Base-by-base conservation (phyloP, 1,140 invertebrate species). In the Antheraea pernyi region DNA sequence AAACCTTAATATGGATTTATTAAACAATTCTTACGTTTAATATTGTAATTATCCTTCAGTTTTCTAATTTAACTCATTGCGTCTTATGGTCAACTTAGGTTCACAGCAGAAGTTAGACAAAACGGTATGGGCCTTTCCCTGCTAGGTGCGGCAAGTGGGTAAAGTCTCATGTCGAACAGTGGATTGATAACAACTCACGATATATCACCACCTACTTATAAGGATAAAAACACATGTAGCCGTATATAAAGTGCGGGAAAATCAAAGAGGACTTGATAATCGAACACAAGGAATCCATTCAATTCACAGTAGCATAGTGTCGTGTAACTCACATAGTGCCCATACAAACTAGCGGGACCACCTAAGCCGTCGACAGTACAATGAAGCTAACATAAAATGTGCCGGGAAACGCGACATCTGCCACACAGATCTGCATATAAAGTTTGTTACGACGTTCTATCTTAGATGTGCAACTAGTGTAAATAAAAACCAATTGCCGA, bases 191-290 rank as follows among this genome's bases (percentile, higher is more conserved):
- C 8, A 11, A 42, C 39, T 42, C 0, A 42, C 11, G 7, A 42
- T 74, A 78, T 71, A 77, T 74, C 16, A 67, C 53, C 30, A 37
- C 16, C 7, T 22, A 19, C 59, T 19, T 30, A 6, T 60, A 22
- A 11, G 19, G 18, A 18, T 9, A 60, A 6, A 22, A 22, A 60
- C 59, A 60, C 19, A 18, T 19, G 18, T 60, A 60, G 1, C 16
- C 11, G 16, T 13, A 53, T 16, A 53, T 53, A 53, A 53, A 53
- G 46, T 10, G 46, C 46, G 46, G 11, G 16, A 16, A 16, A 53
- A 53, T 53, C 16, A n/a, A 53, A 53, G 46, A 6, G 1, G 11
- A 1, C 16, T 53, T 53, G 46, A 53, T 53, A 53, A 13, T 53
- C 13, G 11, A 13, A 16, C 46, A 53, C 46, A 53, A 53, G 46